Percentiles rank a stretch among this genome's conserved stretches.
These are phyloP conservation scores for Diorhabda elongata DNA, from an alignment of 1,140 invertebrate genomes.

Conservation along the genomic window DNA sequence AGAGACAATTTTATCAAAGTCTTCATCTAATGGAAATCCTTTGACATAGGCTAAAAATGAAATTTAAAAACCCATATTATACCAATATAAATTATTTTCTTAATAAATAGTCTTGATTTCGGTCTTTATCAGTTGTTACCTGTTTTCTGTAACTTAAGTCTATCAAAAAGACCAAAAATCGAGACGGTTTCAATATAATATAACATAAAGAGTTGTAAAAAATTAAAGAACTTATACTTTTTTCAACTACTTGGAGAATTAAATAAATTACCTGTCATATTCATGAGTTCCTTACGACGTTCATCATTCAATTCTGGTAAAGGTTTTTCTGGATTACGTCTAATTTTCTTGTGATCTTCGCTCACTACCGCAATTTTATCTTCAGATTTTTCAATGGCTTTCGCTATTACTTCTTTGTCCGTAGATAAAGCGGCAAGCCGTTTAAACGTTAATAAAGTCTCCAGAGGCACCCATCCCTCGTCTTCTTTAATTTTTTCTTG, in stretches of 20 bases:
- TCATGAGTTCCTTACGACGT: constrained; percentile 70
- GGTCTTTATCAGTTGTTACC: no score
- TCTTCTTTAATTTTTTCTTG: constrained; percentile 80
- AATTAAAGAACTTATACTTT: no score
- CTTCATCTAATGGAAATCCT: constrained; percentile 73
- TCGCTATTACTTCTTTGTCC: constrained; percentile 66
- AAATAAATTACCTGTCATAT: constrained; percentile 54
- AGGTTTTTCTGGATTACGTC: constrained; percentile 70
- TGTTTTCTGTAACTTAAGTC: no score
- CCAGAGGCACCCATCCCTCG: constrained; percentile 86
- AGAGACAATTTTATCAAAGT: constrained; percentile 67
- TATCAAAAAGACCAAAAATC: no score
- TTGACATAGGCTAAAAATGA: constrained; percentile 69
- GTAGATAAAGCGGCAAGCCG: constrained; percentile 69
- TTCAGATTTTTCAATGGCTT: constrained; percentile 72
- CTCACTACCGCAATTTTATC: constrained; percentile 71
- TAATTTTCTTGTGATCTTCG: constrained; percentile 77
- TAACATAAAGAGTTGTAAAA: no score
- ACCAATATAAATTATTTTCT: no score
- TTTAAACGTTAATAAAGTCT: constrained; percentile 84
- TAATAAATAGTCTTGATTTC: no score
- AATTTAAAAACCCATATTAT: no score
- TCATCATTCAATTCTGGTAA: constrained; percentile 83
- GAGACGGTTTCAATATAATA: no score
- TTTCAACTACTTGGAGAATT: no score